A percentile compares a stretch with the other conserved stretches of the same genome.
Conservation (phyloP, 2,113 vertebrate genomes). For the Pseudorhombus dupliciocellatus region DNA sequence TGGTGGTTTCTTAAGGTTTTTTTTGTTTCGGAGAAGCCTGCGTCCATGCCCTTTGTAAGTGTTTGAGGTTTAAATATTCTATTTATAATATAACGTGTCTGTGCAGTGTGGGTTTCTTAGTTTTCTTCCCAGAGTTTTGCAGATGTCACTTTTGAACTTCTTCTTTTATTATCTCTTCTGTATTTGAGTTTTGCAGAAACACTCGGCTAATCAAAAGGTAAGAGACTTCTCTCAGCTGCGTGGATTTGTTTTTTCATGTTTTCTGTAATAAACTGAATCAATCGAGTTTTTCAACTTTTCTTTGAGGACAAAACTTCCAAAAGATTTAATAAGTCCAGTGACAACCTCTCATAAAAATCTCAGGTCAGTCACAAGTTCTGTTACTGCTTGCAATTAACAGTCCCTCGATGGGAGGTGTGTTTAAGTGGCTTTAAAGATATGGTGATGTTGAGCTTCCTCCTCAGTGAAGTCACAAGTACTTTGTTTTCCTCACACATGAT, state of each 20-base stretch:
- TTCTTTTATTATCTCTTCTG: background rate
- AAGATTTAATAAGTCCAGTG: conserved; percentile 14
- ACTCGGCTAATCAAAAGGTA: conserved; percentile 14
- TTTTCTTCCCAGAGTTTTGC: background rate
- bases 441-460: conserved; percentile 30
- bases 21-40: background rate
- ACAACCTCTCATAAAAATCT: conserved; percentile 30
- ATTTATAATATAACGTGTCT: background rate
- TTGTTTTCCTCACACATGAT: conserved; percentile 30
- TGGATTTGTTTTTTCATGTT: background rate
- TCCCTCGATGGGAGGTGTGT: conserved; percentile 29
- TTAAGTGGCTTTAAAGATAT: conserved; percentile 51
- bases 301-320: conserved; percentile 13
- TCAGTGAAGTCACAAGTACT: conserved; percentile 33
- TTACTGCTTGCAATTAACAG: conserved; percentile 24
- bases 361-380: conserved; percentile 41
- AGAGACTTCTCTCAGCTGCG: background rate
- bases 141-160: conserved; percentile 14
- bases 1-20: background rate
- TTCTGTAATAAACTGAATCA: conserved; percentile 5
- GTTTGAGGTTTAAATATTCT: conserved; percentile 34
- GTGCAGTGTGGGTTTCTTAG: background rate
- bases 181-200: conserved; percentile 11
- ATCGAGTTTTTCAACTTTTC: background rate
- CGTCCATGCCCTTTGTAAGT: background rate